Percentiles rank a stretch among this genome's conserved stretches.
phyloP scores from a whole-genome alignment of 2,113 vertebrate genomes.

The Nesoenas mayeri region DNA sequence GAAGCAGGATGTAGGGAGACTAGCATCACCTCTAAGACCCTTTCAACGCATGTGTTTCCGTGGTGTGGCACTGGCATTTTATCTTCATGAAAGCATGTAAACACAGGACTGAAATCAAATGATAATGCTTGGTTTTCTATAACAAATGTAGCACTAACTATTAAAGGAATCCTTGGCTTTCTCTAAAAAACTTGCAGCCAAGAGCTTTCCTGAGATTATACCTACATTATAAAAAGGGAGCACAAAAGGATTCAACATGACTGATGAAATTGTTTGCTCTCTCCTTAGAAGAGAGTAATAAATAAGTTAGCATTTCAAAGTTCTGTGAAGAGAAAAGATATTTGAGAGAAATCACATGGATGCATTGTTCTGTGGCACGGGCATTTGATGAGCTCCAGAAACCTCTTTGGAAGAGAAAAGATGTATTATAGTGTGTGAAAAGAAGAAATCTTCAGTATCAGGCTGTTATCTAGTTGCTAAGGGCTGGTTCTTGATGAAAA shows the following conservation, averaged over 20 bases:
- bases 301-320: slow-evolving; percentile 48
- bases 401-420: slow-evolving; percentile 51
- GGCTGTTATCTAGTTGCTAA: slow-evolving; percentile 47
- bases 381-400: slow-evolving; percentile 49
- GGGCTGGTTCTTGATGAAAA: slow-evolving; percentile 47
- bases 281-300: slow-evolving; percentile 21
- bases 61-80: background rate
- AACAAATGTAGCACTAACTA: background rate
- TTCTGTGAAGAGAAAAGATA: slow-evolving; percentile 29
- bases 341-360: background rate
- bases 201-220: background rate
- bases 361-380: slow-evolving; percentile 33
- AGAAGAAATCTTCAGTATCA: slow-evolving; percentile 43
- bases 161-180: background rate
- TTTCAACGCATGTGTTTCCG: background rate
- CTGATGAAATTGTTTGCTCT: slow-evolving; percentile 52
- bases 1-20: background rate
- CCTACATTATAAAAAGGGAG: background rate
- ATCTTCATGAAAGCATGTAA: background rate
- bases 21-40: background rate
- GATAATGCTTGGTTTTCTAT: background rate
- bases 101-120: background rate
- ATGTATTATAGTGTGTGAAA: slow-evolving; percentile 48
- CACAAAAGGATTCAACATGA: slow-evolving; percentile 23
- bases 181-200: background rate